Base-by-base conservation (phyloP, 2,797 vertebrate genomes). In the Dermochelys coriacea region DNA sequence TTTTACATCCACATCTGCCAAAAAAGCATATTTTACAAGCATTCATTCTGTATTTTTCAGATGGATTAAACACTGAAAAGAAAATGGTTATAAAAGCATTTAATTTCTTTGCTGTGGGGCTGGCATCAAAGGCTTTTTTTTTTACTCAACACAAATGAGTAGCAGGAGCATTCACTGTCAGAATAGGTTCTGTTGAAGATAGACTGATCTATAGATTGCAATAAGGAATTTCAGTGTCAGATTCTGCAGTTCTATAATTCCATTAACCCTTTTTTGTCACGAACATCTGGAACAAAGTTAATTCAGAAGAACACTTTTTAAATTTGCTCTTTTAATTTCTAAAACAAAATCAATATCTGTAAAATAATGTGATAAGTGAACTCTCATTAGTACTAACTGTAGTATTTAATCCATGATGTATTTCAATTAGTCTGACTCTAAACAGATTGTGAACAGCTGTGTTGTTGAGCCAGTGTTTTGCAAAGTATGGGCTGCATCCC, bases 151-250 rank as follows among this genome's bases (percentile, higher is more conserved):
- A 5, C 50, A 45, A 71, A 29, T 11, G 1, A 1, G 11, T 80
- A 91, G 64, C 0, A 6, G 54, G 19, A 59, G 15, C 51, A 37
- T 82, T 78, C 0, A 21, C 85, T 94, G 78, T 64, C 74, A 85
- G 59, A 25, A 1, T 37, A 27, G 2, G 0, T 89, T 80, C 68
- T 83, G 31, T 52, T 59, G 55, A 12, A 0, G 0, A 37, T 31
- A 21, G 18, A 2, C 47, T 68, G 61, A 85, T 87, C 74, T 87
- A 50, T 84, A 92, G 91, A 31, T 83, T 5, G 74, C 15, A 6
- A 86, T 84, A 85, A 96, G 61, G 61, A 83, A 51, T 93, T 94
- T 47, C 47, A 88, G 4, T 54, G 52, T 54, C 7, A 10, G 81
- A 64, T 34, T 88, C 34, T 59, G 41, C 29, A 12, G 10, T 55